Conservation (phyloP, 2,888 invertebrate genomes). For the Thyatira batis region DNA sequence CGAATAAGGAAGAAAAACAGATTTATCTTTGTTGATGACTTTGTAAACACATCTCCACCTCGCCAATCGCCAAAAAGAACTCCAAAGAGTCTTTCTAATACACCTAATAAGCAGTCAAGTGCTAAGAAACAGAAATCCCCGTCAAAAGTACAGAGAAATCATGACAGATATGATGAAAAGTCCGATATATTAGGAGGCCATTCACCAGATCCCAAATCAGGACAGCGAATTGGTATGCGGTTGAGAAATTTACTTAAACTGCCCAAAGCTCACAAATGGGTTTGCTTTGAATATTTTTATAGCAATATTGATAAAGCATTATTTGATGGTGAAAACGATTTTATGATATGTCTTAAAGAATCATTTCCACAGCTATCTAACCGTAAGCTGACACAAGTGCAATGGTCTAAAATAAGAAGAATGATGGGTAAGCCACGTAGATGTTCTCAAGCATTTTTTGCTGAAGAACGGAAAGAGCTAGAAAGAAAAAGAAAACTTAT, state of each 20-base stretch:
- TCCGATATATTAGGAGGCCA: constrained; percentile 60
- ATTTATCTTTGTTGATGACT: constrained; percentile 94
- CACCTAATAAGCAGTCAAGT: constrained; percentile 68
- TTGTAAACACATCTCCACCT: constrained; percentile 89
- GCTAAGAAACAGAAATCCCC: constrained; percentile 79
- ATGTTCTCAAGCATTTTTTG: constrained; percentile 97
- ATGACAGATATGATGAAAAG: constrained; percentile 71
- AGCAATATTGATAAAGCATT: constrained; percentile 98
- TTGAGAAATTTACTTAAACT: constrained; percentile 96
- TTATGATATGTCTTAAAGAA: constrained; percentile 95
- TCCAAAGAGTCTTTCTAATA: constrained; percentile 80
- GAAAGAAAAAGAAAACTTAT: constrained; percentile 96
- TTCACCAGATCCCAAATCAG: constrained; percentile 91
- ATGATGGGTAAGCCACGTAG: constrained; percentile 99
- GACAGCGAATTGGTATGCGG: constrained; percentile 94
- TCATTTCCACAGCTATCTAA: constrained; percentile 96
- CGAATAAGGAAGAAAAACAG: constrained; percentile 94
- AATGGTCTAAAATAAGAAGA: constrained; percentile 97
- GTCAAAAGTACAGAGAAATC: constrained; percentile 75
- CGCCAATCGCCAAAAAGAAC: constrained; percentile 87
- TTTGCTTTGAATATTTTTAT: constrained; percentile 99
- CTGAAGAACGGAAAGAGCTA: constrained; percentile 95
- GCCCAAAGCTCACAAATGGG: constrained; percentile 99
- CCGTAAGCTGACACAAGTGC: constrained; percentile 90
- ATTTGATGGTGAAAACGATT: constrained; percentile 98